These are phyloP conservation scores for Apis cerana DNA, from an alignment of 1,140 invertebrate species.

Conservation along the genomic window DNA sequence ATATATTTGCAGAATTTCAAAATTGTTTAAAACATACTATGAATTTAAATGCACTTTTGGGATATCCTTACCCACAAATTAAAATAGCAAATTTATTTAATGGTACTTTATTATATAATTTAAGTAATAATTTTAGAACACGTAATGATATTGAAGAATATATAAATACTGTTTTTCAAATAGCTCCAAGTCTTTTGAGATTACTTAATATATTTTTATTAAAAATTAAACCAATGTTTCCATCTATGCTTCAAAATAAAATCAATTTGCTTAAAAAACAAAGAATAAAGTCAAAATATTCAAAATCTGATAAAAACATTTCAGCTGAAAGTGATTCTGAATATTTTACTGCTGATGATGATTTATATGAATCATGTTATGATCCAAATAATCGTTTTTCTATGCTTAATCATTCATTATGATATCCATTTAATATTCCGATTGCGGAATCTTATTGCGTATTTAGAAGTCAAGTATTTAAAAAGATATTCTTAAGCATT, in stretches of 20 bases:
- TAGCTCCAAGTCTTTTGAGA: slow-evolving; percentile 80
- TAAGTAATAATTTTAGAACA: slow-evolving; percentile 83
- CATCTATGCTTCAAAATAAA: slow-evolving; percentile 13
- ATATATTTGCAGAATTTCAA: slow-evolving; percentile 88
- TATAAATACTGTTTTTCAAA: slow-evolving; percentile 79
- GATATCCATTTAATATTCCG: neutral
- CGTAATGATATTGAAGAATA: slow-evolving; percentile 81
- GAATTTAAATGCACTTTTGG: slow-evolving; percentile 85
- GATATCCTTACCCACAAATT: slow-evolving; percentile 81
- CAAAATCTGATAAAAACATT: neutral
- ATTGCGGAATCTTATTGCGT: neutral
- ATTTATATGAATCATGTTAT: slow-evolving; percentile 46
- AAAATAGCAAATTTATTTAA: slow-evolving; percentile 84
- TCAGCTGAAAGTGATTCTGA: slow-evolving; percentile 31
- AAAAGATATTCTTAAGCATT: too few relatives aligned
- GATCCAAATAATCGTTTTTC: slow-evolving; percentile 69
- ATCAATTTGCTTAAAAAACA: slow-evolving; percentile 26
- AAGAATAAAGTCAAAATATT: slow-evolving; percentile 38
- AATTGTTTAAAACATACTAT: slow-evolving; percentile 84
- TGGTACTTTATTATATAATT: slow-evolving; percentile 89
- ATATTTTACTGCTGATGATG: slow-evolving; percentile 19
- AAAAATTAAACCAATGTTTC: slow-evolving; percentile 57
- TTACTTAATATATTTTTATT: slow-evolving; percentile 70
- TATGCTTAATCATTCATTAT: slow-evolving; percentile 7
- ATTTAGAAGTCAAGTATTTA: too few relatives aligned